Conservation (phyloP, 2,113 vertebrate genomes). For the Taurulus bubalis region DNA sequence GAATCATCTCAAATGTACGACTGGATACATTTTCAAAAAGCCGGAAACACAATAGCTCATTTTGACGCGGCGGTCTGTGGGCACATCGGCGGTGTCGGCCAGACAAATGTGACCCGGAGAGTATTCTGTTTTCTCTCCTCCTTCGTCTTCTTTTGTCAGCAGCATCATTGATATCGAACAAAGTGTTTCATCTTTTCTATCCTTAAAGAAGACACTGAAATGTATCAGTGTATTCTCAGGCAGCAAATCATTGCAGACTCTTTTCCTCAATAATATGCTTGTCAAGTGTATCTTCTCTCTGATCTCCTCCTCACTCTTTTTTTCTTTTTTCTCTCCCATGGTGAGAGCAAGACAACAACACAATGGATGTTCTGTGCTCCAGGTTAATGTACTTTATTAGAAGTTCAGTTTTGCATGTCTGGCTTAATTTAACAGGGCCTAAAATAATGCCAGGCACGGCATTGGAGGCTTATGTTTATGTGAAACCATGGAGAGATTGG, state of each 20-base stretch:
- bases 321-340: neutral
- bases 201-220: slow-evolving; percentile 52
- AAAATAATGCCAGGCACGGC: slow-evolving; percentile 63
- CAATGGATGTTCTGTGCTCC: slow-evolving; percentile 44
- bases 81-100: slow-evolving; percentile 28
- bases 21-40: slow-evolving; percentile 36
- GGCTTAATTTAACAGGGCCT: slow-evolving; percentile 70
- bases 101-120: slow-evolving; percentile 59
- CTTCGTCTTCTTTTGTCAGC: slow-evolving; percentile 30
- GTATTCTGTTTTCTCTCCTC: slow-evolving; percentile 16
- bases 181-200: slow-evolving; percentile 56
- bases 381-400: slow-evolving; percentile 79
- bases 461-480: slow-evolving; percentile 57
- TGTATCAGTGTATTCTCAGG: slow-evolving; percentile 30
- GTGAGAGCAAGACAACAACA: slow-evolving; percentile 56
- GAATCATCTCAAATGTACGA: slow-evolving; percentile 39
- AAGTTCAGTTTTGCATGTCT: slow-evolving; percentile 71
- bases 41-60: slow-evolving; percentile 57
- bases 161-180: slow-evolving; percentile 45
- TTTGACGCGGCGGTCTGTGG: slow-evolving; percentile 44
- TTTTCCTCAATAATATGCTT: slow-evolving; percentile 44
- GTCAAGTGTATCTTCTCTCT: slow-evolving; percentile 37
- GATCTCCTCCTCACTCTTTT: neutral
- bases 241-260: slow-evolving; percentile 32
- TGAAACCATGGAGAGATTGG: slow-evolving; percentile 39